Conservation (phyloP, 2,797 vertebrate genomes). For the Parotocinclus haroldoi region DNA sequence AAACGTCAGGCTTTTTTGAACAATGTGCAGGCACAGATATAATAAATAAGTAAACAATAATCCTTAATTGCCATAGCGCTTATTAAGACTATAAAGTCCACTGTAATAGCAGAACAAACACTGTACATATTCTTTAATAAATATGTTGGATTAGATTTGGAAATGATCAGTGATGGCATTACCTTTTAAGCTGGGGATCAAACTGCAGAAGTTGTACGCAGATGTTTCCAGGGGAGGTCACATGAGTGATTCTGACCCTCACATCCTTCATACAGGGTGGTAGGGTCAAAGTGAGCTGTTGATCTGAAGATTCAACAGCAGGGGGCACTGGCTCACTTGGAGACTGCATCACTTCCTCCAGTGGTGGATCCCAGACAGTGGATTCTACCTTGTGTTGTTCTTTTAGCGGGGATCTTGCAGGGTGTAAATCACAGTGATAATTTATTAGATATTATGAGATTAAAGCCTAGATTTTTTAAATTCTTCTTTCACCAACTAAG, state of each 20-base stretch:
- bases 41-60: too few relatives aligned
- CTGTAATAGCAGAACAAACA: too few relatives aligned
- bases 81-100: too few relatives aligned
- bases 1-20: too few relatives aligned
- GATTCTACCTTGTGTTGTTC: conserved; percentile 17
- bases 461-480: too few relatives aligned
- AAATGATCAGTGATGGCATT: conserved; percentile 17
- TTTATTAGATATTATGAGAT: too few relatives aligned
- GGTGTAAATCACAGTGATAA: neutral
- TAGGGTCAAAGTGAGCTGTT: conserved; percentile 49
- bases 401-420: conserved; percentile 6
- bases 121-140: too few relatives aligned
- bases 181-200: conserved; percentile 78
- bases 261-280: conserved; percentile 61
- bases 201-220: conserved; percentile 74
- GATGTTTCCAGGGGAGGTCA: conserved; percentile 84
- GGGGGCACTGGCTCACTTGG: neutral
- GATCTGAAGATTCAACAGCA: conserved; percentile 16
- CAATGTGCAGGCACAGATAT: too few relatives aligned
- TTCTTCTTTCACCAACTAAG: too few relatives aligned
- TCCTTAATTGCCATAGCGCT: too few relatives aligned
- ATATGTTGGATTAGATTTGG: too few relatives aligned
- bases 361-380: conserved; percentile 65
- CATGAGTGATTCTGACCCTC: conserved; percentile 74
- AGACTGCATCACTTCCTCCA: conserved; percentile 32